These are phyloP conservation scores for Cathartes aura DNA, from an alignment of 2,113 vertebrate species.

Conservation along the genomic window DNA sequence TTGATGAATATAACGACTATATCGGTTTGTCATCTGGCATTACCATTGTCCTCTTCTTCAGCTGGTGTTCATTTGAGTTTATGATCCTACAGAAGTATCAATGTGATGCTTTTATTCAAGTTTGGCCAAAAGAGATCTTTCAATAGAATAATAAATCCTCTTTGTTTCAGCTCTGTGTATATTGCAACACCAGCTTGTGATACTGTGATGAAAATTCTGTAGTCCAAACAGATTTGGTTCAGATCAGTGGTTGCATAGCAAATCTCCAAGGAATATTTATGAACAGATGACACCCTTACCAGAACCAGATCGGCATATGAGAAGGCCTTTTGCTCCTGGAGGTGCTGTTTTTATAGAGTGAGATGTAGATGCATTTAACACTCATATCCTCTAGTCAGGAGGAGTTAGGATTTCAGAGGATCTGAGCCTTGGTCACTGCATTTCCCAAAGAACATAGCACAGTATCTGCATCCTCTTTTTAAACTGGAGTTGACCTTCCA, in stretches of 20 bases:
- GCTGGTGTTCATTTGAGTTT: slow-evolving; percentile 4
- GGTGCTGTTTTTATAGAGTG: slow-evolving; percentile 1
- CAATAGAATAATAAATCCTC: not conserved
- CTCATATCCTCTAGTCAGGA: not conserved
- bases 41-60: not conserved
- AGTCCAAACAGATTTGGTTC: slow-evolving; percentile 29
- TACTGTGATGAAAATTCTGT: slow-evolving; percentile 23
- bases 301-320: not conserved
- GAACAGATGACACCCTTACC: slow-evolving; percentile 37
- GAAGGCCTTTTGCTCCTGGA: slow-evolving; percentile 31
- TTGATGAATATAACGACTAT: slow-evolving; percentile 5
- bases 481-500: not conserved
- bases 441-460: not conserved
- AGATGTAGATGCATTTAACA: not conserved
- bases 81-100: not conserved
- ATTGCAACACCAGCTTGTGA: slow-evolving; percentile 9
- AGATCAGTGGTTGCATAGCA: slow-evolving; percentile 5
- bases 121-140: not conserved
- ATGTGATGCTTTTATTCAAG: not conserved
- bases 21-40: slow-evolving; percentile 25
- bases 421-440: not conserved
- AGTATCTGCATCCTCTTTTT: not conserved
- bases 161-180: not conserved
- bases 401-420: not conserved
- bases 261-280: slow-evolving; percentile 43